Evolutionary conservation across 2,888 invertebrate species (phyloP), one percentile per base, ranked within the genome.

Genomic region (Cryptosula pallasiana): DNA sequence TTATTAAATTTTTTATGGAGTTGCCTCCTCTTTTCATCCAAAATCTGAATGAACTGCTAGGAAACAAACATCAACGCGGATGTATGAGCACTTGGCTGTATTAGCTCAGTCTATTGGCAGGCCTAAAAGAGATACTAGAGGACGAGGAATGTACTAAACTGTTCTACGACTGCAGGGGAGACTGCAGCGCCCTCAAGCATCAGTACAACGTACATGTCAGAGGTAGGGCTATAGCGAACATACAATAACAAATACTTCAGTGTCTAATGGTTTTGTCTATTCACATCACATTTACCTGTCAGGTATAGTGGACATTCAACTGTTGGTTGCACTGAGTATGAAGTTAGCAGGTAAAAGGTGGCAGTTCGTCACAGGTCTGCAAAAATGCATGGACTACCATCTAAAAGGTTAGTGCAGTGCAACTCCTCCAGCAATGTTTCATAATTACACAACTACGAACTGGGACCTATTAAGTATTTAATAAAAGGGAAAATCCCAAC

Each of bases 301-400:
- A 63, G 63, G 63, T 13, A 63, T 63, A 32, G 13, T 32, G n/a
- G 63, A 63, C 32, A 63, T 63, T 3, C 63, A 63, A 32, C 27
- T 63, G 1, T 32, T 63, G 5, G 27, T 13, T 32, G 13, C 5
- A 16, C 5, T 63, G 32, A 25, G 32, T 34, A 63, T 63, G 63
- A 63, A 63, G 63, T 27, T 63, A 13, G 13, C 13, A 13, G 63
- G 63, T 2, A 63, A 63, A n/a, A 32, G 32, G 9, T 63, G 63
- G 63, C 63, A 32, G 27, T 63, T 20, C n/a, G 63, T 63, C 32
- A 63, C 29, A 5, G 63, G 63, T 32, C 63, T 63, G 27, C 63
- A 63, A 32, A 63, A 63, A 27, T 63, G 63, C 27, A 63, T 63
- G 63, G 9, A 5, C 1, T 63, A 63, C 32, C 63, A 63, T 27